Percentiles rank a stretch among this genome's conserved stretches.
phyloP scores from a whole-genome alignment of 2,888 invertebrate genomes.

The Eristalis intricaria region DNA sequence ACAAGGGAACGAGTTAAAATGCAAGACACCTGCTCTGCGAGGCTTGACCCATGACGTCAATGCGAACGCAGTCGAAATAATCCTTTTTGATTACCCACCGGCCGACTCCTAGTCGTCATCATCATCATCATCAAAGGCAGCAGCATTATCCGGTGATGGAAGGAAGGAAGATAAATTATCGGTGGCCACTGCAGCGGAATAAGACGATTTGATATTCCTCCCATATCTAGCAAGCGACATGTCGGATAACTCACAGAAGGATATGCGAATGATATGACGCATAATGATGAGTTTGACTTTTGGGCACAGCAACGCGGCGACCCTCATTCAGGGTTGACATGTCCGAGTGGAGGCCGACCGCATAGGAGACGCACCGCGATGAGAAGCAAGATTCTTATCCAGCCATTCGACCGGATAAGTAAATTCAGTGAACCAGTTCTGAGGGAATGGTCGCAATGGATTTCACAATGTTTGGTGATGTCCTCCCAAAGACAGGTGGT shows the following conservation, averaged over 20 bases:
- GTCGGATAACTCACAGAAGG: constrained; percentile 54
- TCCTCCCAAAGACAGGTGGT: constrained; percentile 62
- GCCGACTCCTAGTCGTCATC: constrained; percentile 9
- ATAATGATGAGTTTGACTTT: constrained; percentile 54
- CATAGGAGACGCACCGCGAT: constrained; percentile 3
- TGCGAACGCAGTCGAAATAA: constrained; percentile 35
- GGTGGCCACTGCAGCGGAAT: constrained; percentile 16
- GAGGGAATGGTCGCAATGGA: constrained; percentile 31
- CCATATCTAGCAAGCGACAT: constrained; percentile 29
- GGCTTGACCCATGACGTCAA: constrained; percentile 1
- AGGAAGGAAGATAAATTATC: constrained; percentile 61
- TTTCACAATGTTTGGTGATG: constrained; percentile 27
- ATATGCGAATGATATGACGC: constrained; percentile 44
- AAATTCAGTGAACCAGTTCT: constrained; percentile 69
- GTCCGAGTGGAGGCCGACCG: constrained; percentile 31
- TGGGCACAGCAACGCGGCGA: not conserved
- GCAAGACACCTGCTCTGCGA: constrained; percentile 60
- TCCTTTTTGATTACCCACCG: constrained; percentile 62
- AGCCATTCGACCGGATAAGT: constrained; percentile 67
- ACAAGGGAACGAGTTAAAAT: constrained; percentile 59
- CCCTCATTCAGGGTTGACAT: constrained; percentile 34
- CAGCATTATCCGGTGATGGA: constrained; percentile 11
- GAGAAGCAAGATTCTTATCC: constrained; percentile 52
- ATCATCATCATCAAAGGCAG: constrained; percentile 15
- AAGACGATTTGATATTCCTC: constrained; percentile 47